Evolutionary conservation across 2,797 vertebrate species (phyloP).

Genomic region (Lates japonicus): DNA sequence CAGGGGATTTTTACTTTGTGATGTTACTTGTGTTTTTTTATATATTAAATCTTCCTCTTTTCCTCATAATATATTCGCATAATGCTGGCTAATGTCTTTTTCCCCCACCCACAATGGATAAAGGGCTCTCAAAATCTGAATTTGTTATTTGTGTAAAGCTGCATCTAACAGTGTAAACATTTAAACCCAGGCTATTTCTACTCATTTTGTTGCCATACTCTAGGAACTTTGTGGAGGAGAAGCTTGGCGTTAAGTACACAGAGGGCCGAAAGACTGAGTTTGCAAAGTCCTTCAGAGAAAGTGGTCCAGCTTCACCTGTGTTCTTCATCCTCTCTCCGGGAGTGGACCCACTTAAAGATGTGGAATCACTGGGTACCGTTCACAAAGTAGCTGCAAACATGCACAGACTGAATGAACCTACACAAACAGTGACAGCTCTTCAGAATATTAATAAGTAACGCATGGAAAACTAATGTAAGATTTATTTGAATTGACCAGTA

Average conservation of each 20-base stretch:
- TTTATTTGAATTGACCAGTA: background rate
- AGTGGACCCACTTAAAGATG: conserved; percentile 82
- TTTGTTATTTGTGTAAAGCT: background rate
- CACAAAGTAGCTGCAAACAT: conserved; percentile 11
- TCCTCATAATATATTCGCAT: background rate
- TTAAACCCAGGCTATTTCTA: background rate
- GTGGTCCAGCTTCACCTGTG: conserved; percentile 79
- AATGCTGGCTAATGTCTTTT: background rate
- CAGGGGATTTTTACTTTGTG: background rate
- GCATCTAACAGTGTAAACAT: background rate
- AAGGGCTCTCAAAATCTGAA: background rate
- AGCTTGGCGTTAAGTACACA: conserved; percentile 85
- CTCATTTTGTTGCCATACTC: conserved; percentile 6
- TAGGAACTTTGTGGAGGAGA: conserved; percentile 89
- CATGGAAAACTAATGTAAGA: background rate
- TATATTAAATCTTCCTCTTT: background rate
- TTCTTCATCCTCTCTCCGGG: conserved; percentile 87
- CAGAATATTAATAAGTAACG: background rate
- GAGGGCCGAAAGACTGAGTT: conserved; percentile 87
- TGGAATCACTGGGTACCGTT: conserved; percentile 83
- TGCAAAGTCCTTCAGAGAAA: conserved; percentile 87
- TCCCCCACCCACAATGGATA: background rate
- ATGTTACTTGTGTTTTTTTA: background rate
- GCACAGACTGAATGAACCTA: background rate
- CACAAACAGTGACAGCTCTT: background rate